phyloP scores from a whole-genome alignment of 2,113 vertebrate genomes.

The Illadopsis cleaveri region DNA sequence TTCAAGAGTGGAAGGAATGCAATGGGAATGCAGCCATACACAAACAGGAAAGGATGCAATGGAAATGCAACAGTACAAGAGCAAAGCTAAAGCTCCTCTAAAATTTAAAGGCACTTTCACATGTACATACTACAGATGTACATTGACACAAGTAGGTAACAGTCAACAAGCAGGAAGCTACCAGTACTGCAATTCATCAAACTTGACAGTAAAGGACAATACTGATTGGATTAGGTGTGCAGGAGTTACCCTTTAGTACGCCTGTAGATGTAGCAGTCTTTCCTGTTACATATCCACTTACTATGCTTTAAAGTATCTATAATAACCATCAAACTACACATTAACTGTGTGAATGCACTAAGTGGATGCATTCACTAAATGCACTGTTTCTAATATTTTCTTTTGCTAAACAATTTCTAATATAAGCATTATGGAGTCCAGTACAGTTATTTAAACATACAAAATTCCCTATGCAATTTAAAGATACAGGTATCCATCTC shows the following conservation, averaged over 20 bases:
- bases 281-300: constrained; percentile 77
- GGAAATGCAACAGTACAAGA: constrained; percentile 79
- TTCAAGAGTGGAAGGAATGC: constrained; percentile 65
- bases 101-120: constrained; percentile 99
- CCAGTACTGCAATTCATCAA: constrained; percentile 78
- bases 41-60: constrained; percentile 64
- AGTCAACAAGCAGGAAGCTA: constrained; percentile 83
- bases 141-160: constrained; percentile 84
- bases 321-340: constrained; percentile 82
- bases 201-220: constrained; percentile 78
- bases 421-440: constrained; percentile 78
- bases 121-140: constrained; percentile 94
- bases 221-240: constrained; percentile 72
- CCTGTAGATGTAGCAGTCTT: constrained; percentile 71
- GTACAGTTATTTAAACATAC: constrained; percentile 80
- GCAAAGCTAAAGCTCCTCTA: constrained; percentile 87
- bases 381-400: constrained; percentile 76
- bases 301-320: constrained; percentile 77
- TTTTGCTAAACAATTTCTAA: constrained; percentile 81
- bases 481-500: constrained; percentile 75
- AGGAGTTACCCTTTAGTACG: constrained; percentile 67
- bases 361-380: constrained; percentile 75
- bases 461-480: constrained; percentile 76
- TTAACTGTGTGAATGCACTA: constrained; percentile 74
- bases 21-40: constrained; percentile 73